Evolutionary conservation across 1,140 invertebrate species (phyloP), one percentile per base, ranked within the genome.

Genomic region (Calliphora vicina): DNA sequence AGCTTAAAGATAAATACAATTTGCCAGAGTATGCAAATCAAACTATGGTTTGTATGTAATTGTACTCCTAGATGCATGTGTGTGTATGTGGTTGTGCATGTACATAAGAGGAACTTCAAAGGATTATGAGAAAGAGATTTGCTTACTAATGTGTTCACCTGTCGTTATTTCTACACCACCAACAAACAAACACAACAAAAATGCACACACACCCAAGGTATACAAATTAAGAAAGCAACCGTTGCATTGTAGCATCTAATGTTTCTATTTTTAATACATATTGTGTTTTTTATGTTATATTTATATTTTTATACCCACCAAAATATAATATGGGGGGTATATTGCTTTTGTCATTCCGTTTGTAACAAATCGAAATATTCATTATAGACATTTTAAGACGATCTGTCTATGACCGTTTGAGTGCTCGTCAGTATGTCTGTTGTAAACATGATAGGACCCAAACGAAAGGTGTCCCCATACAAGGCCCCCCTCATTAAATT

Each of bases 141-240:
- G 74, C 74, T 78, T 78, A 78, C 74, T 78, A 78, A 78, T 43
- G 35, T 78, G 25, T 43, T 78, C 74, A 78, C 35, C n/a, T 78
- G 35, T 43, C 74, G 74, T 45, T 43, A 78, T 25, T 43, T 67
- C 20, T 67, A 67, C 9, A n/a, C 61, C n/a, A 57, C 50, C 73
- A 42, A 29, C 27, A 15, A 42, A 29, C 27, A 15, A 20, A 43
- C 20, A 15, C 8, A 78, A 45, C 35, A 76, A 74, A 74, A 29
- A 15, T 9, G 17, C 29, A 20, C n/a, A 17, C 5, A 42, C 17
- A 76, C 8, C 26, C 5, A 17, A 27, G 27, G 29, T 35, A 35
- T 8, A 35, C 29, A 35, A 35, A 35, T 35, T 35, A n/a, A 1
- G 29, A 4, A 43, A 43, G 12, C n/a, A 23, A 2, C 17, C n/a